These are phyloP conservation scores for Porites evermanni DNA, from an alignment of 92 coral and sea anemone species.

Conservation along the genomic window DNA sequence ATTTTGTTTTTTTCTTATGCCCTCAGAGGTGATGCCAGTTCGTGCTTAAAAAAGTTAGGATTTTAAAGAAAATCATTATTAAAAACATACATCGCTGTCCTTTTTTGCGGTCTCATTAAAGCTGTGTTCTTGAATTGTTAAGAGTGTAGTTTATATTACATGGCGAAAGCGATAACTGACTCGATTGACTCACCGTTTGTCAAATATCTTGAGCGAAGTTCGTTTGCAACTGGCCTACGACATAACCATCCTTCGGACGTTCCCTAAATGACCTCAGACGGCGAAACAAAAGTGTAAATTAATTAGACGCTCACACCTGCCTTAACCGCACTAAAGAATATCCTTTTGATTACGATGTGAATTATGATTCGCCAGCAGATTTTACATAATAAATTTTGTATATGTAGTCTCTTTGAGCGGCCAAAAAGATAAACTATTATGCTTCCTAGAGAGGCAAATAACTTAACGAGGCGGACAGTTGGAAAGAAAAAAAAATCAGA, in stretches of 20 bases:
- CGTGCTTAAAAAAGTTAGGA: background rate
- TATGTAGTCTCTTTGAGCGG: constrained; percentile 17
- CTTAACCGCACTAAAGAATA: background rate
- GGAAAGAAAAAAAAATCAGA: background rate
- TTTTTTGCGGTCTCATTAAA: background rate
- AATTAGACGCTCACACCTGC: constrained; percentile 21
- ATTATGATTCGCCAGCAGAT: constrained; percentile 24
- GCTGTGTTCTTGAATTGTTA: background rate
- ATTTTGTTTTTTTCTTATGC: too few species aligned
- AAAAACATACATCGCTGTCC: background rate
- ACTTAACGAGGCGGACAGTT: background rate
- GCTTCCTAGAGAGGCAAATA: background rate
- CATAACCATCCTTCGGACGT: background rate
- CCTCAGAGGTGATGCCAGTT: background rate
- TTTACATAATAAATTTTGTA: constrained; percentile 8
- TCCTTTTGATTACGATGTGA: constrained; percentile 22
- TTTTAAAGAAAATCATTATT: background rate
- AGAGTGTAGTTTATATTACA: constrained; percentile 10
- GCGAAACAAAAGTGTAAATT: constrained; percentile 31
- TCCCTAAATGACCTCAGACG: background rate
- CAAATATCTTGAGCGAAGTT: background rate
- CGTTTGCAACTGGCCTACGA: constrained; percentile 3
- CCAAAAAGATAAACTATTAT: background rate
- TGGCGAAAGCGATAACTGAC: background rate
- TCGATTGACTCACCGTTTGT: background rate